Evolutionary conservation across 2,113 vertebrate species (phyloP), one percentile per base, ranked within the genome.

Genomic region (Clarias magur): DNA sequence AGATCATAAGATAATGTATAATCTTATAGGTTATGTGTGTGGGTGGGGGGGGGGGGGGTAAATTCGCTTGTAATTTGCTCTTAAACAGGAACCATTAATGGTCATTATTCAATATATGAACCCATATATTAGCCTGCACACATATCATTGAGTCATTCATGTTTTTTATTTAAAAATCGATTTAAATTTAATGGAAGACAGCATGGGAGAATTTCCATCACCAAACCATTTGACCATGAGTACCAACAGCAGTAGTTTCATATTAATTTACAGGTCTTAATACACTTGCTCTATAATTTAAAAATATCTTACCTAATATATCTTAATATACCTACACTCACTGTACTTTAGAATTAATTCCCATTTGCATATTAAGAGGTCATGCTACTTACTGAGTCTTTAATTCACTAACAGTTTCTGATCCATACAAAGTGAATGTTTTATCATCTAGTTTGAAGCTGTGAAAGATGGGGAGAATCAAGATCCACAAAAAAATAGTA

Each of bases 131-230:
- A 76, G 19, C 80, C 62, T 70, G 63, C 68, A 63, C 38, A 23
- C 81, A 67, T 27, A 53, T 8, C 6, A 48, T 48, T 48, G 17
- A 70, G 73, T 53, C n/a, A 23, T 80, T 84, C 19, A 62, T 65
- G 30, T 81, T 87, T 48, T 90, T 88, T 88, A 90, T 88, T 90
- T 70, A 82, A 87, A 88, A 53, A 85, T 12, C 81, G 54, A 76
- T 76, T 79, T 56, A 1, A 56, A 27, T 79, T 57, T 8, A 86
- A 90, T 88, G 94, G 94, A 95, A 95, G 95, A 95, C 93, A 82
- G 89, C 93, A 86, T 91, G 78, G 63, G 88, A 54, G 85, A 86
- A 91, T 86, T 90, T 87, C 89, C 92, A 86, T 89, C 89, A 91
- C 34, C 59, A 82, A 91, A 89, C 86, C 85, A 89, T 88, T 81